Conservation (phyloP, 1,140 invertebrate genomes). For the Phortica variegata region DNA sequence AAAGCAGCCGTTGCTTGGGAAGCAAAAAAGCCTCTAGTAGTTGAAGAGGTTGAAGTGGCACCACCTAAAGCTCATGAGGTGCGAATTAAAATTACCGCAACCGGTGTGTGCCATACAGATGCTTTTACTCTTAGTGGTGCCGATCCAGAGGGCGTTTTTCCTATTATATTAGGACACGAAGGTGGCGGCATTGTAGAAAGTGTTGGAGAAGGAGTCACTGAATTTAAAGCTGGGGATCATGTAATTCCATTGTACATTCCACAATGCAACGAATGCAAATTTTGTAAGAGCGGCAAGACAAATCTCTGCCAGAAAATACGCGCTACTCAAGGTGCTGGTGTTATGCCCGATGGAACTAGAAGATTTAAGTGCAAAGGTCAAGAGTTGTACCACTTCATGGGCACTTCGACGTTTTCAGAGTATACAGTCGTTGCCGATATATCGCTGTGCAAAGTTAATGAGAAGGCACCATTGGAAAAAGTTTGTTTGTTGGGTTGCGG, state of each 20-base stretch:
- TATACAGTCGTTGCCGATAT: conserved; percentile 98
- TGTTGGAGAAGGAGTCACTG: conserved; percentile 89
- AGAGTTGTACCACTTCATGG: conserved; percentile 95
- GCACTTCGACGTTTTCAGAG: conserved; percentile 95
- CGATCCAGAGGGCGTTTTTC: conserved; percentile 94
- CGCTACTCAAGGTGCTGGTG: conserved; percentile 79
- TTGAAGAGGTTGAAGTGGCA: conserved; percentile 93
- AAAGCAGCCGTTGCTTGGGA: conserved; percentile 91
- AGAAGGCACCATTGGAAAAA: conserved; percentile 81
- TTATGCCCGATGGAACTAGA: conserved; percentile 96
- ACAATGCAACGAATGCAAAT: conserved; percentile 95
- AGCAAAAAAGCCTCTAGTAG: conserved; percentile 77
- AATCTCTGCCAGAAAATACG: conserved; percentile 96
- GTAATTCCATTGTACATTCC: conserved; percentile 96
- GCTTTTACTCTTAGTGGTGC: conserved; percentile 88
- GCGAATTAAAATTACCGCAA: conserved; percentile 77
- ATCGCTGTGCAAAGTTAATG: conserved; percentile 81
- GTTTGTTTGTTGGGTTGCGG: conserved; percentile 97
- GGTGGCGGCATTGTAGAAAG: conserved; percentile 95
- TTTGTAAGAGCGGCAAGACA: conserved; percentile 92
- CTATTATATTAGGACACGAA: conserved; percentile 91
- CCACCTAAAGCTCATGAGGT: conserved; percentile 88
- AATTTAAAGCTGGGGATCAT: conserved; percentile 88
- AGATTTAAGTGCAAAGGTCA: conserved; percentile 89
- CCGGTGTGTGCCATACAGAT: conserved; percentile 97